These are phyloP conservation scores for Diplogasteroides magnus DNA, from an alignment of 1,140 invertebrate species.

Conservation along the genomic window DNA sequence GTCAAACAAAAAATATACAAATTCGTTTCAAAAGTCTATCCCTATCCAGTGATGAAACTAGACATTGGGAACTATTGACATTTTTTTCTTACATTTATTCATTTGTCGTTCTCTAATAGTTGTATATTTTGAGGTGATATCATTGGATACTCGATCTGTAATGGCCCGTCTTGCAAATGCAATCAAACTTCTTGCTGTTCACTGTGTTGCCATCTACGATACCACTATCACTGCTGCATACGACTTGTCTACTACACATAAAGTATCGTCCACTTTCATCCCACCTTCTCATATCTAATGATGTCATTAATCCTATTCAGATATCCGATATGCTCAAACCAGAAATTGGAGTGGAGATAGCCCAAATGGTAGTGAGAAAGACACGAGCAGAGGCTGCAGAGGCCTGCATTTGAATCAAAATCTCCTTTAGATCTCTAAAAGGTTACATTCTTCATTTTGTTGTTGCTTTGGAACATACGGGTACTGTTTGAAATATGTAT, in stretches of 20 bases:
- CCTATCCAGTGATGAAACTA: too few species aligned
- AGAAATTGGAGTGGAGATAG: constrained; percentile 73
- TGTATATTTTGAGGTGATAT: constrained; percentile 65
- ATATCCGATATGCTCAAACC: constrained; percentile 71
- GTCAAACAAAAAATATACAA: too few species aligned
- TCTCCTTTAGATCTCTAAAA: too few species aligned
- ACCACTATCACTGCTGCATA: constrained; percentile 84
- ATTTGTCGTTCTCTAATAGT: too few species aligned
- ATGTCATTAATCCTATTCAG: constrained; percentile 47
- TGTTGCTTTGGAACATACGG: too few species aligned
- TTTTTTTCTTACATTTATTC: too few species aligned
- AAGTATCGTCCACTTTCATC: constrained; percentile 60
- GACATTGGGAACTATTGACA: too few species aligned
- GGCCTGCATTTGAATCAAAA: too few species aligned
- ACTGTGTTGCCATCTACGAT: constrained; percentile 82
- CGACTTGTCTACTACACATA: constrained; percentile 79
- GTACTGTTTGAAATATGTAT: too few species aligned
- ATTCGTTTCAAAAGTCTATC: too few species aligned
- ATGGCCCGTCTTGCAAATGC: constrained; percentile 83
- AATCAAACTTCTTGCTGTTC: constrained; percentile 74
- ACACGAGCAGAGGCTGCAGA: constrained; percentile 8
- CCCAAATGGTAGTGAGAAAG: constrained; percentile 32
- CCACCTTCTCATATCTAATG: too few species aligned
- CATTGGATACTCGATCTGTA: constrained; percentile 69
- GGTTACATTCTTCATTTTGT: too few species aligned